Evolutionary conservation across 2,113 vertebrate species (phyloP).

Genomic region (Pontoporia blainvillei): DNA sequence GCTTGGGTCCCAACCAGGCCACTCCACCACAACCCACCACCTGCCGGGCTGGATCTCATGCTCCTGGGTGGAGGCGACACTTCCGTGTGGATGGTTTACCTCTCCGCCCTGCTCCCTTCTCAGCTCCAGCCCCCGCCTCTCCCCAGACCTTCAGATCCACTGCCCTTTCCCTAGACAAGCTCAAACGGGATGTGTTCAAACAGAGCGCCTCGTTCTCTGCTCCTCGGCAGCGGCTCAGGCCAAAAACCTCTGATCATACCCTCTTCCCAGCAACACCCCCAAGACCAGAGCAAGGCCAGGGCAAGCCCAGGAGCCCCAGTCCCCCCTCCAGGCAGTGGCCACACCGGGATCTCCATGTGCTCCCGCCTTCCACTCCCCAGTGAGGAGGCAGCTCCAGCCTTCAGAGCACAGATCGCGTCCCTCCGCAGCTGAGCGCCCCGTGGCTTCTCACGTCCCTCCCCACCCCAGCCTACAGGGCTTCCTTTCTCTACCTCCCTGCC

Average conservation of each 20-base stretch:
- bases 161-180: background rate
- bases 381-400: background rate
- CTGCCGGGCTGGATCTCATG: background rate
- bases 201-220: fast-evolving
- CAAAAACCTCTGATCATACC: background rate
- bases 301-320: background rate
- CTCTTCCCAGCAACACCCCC: background rate
- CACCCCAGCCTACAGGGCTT: too few relatives aligned
- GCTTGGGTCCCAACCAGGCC: background rate
- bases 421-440: background rate
- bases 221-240: background rate
- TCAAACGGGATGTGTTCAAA: fast-evolving
- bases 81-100: fast-evolving
- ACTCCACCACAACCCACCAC: too few relatives aligned
- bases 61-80: fast-evolving
- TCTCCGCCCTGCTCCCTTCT: background rate
- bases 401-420: background rate
- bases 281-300: background rate
- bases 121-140: background rate
- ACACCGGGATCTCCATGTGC: background rate
- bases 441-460: background rate
- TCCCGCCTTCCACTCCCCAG: too few relatives aligned
- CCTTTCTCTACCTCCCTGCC: background rate
- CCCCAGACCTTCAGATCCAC: background rate
- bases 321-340: background rate